Percentiles rank a stretch among this genome's conserved stretches.
phyloP scores from a whole-genome alignment of 2,797 vertebrate genomes.

The Propithecus perrieri region DNA sequence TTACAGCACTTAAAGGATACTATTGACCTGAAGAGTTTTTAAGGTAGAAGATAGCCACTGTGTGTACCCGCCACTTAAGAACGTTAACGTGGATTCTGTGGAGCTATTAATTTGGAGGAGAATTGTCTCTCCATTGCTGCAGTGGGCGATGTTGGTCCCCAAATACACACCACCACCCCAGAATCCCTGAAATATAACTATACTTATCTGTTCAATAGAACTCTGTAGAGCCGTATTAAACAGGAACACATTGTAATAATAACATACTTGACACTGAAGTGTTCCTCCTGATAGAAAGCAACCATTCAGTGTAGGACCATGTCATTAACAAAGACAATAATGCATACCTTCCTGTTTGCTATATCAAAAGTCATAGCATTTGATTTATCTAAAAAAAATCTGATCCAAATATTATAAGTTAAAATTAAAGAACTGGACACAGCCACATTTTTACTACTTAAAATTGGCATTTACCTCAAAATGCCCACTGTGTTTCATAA shows the following conservation, averaged over 20 bases:
- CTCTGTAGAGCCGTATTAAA: not conserved
- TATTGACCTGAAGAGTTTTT: not conserved
- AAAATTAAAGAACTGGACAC: constrained; percentile 27
- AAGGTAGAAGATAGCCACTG: not conserved
- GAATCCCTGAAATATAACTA: not conserved
- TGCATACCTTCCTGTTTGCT: not conserved
- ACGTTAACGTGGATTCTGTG: not conserved
- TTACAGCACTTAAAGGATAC: not conserved
- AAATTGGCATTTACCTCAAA: not conserved
- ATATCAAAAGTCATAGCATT: not conserved
- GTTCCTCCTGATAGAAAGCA: not conserved
- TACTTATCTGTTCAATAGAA: not conserved
- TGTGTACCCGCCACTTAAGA: not conserved
- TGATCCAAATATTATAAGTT: not conserved
- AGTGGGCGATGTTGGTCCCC: not conserved
- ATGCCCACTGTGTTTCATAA: not conserved
- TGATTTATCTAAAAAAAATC: not conserved
- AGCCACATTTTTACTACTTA: not conserved
- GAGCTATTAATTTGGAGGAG: not conserved
- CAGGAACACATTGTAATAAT: not conserved
- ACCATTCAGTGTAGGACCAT: not conserved
- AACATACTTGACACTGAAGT: not conserved
- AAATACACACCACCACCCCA: not conserved
- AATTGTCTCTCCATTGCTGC: not conserved
- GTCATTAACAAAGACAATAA: not conserved